Percentiles rank a stretch among this genome's conserved stretches.
phyloP scores from a whole-genome alignment of 2,888 invertebrate species.

The Mythimna lalbum region DNA sequence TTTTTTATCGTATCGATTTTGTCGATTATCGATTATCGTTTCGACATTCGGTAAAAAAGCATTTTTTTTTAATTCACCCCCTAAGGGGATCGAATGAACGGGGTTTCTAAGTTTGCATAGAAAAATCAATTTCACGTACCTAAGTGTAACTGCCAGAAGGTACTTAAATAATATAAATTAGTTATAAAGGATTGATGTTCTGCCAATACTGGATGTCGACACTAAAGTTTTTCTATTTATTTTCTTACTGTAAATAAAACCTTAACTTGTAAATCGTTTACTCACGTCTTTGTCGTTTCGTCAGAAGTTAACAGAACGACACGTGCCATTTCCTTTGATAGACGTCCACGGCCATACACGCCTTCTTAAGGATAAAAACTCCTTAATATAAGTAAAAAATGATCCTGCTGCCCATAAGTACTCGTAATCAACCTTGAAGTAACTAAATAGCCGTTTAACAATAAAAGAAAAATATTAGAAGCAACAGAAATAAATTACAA shows the following conservation, averaged over 20 bases:
- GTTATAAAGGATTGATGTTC: not conserved
- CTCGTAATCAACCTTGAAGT: conserved; percentile 26
- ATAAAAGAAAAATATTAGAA: conserved; percentile 24
- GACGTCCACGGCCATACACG: not conserved
- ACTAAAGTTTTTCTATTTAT: not conserved
- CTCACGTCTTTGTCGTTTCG: not conserved
- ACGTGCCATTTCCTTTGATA: not conserved
- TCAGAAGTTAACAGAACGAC: not conserved
- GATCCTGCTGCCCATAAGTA: conserved; percentile 3
- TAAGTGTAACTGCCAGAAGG: too few species aligned
- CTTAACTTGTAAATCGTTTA: not conserved
- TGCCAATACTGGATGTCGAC: not conserved
- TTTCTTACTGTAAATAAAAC: not conserved
- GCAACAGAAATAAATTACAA: conserved; percentile 34
- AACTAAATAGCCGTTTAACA: conserved; percentile 24
- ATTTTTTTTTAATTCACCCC: too few species aligned
- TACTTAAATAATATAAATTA: too few species aligned
- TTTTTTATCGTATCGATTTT: too few species aligned
- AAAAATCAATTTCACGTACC: too few species aligned
- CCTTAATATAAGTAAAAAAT: conserved; percentile 1
- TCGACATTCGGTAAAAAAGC: too few species aligned
- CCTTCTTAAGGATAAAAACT: conserved; percentile 10
- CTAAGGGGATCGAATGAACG: too few species aligned
- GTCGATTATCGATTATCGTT: too few species aligned
- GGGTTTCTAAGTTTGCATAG: too few species aligned